These are phyloP conservation scores for Selene dorsalis DNA, from an alignment of 2,797 vertebrate genomes.

Conservation along the genomic window DNA sequence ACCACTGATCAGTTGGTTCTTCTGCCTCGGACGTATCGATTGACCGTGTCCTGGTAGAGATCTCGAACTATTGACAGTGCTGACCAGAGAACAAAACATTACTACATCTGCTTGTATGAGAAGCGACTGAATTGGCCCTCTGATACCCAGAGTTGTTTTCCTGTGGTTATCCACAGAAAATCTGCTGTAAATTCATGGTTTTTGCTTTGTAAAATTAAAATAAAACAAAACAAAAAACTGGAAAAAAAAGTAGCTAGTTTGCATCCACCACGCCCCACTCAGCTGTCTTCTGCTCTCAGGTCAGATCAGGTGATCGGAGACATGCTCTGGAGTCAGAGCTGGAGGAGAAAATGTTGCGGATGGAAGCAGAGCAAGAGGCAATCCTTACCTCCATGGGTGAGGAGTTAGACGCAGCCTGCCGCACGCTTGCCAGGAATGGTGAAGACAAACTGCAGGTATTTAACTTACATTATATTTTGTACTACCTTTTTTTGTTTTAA, in stretches of 20 bases:
- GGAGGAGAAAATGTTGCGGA: constrained; percentile 83
- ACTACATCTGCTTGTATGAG: constrained; percentile 34
- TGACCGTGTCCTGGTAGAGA: constrained; percentile 39
- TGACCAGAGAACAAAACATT: constrained; percentile 22
- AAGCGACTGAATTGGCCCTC: constrained; percentile 14
- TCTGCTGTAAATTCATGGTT: neutral
- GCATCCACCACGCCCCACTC: neutral
- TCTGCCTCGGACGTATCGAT: constrained; percentile 60
- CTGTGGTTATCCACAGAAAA: neutral
- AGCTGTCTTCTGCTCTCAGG: constrained; percentile 70
- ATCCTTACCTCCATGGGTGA: constrained; percentile 87
- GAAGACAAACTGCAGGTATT: constrained; percentile 91
- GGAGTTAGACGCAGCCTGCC: constrained; percentile 90
- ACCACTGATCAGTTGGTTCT: constrained; percentile 62
- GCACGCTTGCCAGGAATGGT: constrained; percentile 85
- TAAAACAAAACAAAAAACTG: neutral
- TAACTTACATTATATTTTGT: neutral
- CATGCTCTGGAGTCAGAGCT: constrained; percentile 84
- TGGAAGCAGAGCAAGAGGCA: constrained; percentile 89
- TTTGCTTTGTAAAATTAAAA: constrained; percentile 5
- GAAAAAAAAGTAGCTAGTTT: neutral
- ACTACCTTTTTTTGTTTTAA: neutral
- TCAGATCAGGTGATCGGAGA: constrained; percentile 79
- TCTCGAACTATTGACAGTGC: constrained; percentile 45
- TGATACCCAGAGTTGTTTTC: neutral